Base-by-base conservation (phyloP, 2,888 invertebrate species). In the Noctua fimbriata region DNA sequence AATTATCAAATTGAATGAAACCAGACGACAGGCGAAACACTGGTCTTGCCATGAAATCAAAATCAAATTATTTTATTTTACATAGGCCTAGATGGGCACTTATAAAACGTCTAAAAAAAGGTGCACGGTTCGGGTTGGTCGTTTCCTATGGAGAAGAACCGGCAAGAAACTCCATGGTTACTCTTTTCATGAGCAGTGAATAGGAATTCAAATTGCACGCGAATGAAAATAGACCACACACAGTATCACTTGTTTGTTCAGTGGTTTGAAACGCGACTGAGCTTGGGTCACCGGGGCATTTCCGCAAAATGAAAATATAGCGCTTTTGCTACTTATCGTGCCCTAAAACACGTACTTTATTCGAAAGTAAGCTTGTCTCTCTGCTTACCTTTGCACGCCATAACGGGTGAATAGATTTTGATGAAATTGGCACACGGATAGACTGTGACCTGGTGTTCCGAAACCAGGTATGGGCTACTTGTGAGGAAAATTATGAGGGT, bases 241-340 rank as follows among this genome's bases (percentile, higher is more conserved):
- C 21, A 2, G 28, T 71, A 79, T 66, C 71, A 58, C 47, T 47
- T 80, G 47, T 71, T 66, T 44, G 55, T 66, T 79, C 80, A 66
- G 32, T 41, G 65, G 41, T 21, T 36, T 66, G 70, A 71, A 79
- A 58, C 66, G 24, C 66, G 47, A 6, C 55, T 44, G 70, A 66
- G 71, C 58, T 16, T 66, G 16, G 66, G 49, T 41, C 32, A 58
- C 47, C 18, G 36, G 16, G 18, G 41, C 21, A 21, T 58, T 66
- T 36, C 49, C 36, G 32, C 9, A 3, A 47, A 70, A 47, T 36
- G 18, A 65, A 79, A 79, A 67, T 58, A 21, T 24, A 41, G 36
- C 47, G 41, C 6, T 41, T 66, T 76, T 6, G 2, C 32, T 47
- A 21, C 7, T 44, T 73, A 12, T 52, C 7, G n/a, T 16, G 14